Evolutionary conservation across 2,797 vertebrate genomes (phyloP).

Genomic region (Glossophaga mutica): DNA sequence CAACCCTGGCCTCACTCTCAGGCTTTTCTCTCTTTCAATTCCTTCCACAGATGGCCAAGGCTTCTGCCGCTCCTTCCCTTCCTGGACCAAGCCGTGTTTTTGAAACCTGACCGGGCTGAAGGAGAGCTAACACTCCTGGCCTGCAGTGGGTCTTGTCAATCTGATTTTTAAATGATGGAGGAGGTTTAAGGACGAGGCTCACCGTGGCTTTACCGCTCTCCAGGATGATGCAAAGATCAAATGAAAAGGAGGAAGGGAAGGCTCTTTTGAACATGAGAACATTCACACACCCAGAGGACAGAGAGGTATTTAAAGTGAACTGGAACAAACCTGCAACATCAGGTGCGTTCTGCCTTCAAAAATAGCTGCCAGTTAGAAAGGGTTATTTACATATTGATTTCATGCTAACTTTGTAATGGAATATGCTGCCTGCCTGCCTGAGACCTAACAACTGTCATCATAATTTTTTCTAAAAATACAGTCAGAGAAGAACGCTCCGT

Average conservation of each 20-base stretch:
- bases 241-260: neutral
- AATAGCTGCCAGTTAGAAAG: slow-evolving; percentile 76
- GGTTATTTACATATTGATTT: slow-evolving; percentile 75
- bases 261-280: neutral
- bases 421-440: slow-evolving; percentile 72
- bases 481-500: slow-evolving; percentile 38
- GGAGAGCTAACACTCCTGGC: neutral
- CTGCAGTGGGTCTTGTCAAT: neutral
- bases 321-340: slow-evolving; percentile 78
- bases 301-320: slow-evolving; percentile 75
- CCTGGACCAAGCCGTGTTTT: neutral
- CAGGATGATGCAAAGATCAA: neutral
- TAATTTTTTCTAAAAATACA: slow-evolving; percentile 67
- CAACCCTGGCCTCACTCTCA: neutral
- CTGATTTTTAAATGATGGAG: slow-evolving; percentile 54
- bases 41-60: neutral
- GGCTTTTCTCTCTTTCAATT: neutral
- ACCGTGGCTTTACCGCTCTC: neutral
- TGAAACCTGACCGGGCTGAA: slow-evolving; percentile 45
- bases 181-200: neutral
- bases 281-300: slow-evolving; percentile 63
- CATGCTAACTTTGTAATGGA: slow-evolving; percentile 75
- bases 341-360: slow-evolving; percentile 78
- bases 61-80: neutral
- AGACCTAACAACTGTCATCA: slow-evolving; percentile 70